These are phyloP conservation scores for Panagrolaimus sp. DNA, from an alignment of 1,140 invertebrate genomes.

Conservation along the genomic window DNA sequence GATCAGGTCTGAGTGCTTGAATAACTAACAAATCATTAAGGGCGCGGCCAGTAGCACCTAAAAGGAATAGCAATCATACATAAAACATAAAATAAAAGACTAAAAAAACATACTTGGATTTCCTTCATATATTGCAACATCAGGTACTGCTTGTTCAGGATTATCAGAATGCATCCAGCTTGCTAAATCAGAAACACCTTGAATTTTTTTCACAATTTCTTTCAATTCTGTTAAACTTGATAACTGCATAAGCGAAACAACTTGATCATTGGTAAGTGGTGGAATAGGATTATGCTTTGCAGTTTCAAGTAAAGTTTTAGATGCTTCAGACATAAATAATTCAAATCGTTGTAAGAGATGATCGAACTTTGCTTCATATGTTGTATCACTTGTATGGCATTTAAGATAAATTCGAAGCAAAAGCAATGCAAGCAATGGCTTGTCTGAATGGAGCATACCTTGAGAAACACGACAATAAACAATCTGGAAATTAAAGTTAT, in stretches of 20 bases:
- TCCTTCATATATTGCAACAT: constrained; percentile 81
- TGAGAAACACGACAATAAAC: constrained; percentile 88
- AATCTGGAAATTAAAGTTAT: constrained; percentile 63
- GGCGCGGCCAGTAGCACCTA: constrained; percentile 66
- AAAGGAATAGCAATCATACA: constrained; percentile 38
- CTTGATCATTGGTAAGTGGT: constrained; percentile 46
- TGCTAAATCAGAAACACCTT: constrained; percentile 67
- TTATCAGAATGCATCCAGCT: constrained; percentile 81
- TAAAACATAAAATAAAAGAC: constrained; percentile 19
- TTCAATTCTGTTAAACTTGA: constrained; percentile 73
- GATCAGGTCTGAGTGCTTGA: constrained; percentile 86
- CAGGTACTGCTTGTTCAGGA: constrained; percentile 82
- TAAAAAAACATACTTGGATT: constrained; percentile 64
- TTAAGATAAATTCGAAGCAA: constrained; percentile 86
- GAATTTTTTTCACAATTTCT: constrained; percentile 66
- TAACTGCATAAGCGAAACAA: constrained; percentile 58
- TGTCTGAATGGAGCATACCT: constrained; percentile 92
- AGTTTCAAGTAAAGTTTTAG: constrained; percentile 19
- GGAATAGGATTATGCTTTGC: constrained; percentile 14
- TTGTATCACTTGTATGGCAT: constrained; percentile 67
- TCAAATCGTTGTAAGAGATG: constrained; percentile 83
- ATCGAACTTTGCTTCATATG: constrained; percentile 83
- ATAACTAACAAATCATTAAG: constrained; percentile 84
- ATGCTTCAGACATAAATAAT: constrained; percentile 18
- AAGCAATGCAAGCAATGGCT: constrained; percentile 84